A percentile compares a stretch with the other conserved stretches of the same genome.
Conservation (phyloP, 2,113 vertebrate genomes). For the Haplotaxodon microlepis region DNA sequence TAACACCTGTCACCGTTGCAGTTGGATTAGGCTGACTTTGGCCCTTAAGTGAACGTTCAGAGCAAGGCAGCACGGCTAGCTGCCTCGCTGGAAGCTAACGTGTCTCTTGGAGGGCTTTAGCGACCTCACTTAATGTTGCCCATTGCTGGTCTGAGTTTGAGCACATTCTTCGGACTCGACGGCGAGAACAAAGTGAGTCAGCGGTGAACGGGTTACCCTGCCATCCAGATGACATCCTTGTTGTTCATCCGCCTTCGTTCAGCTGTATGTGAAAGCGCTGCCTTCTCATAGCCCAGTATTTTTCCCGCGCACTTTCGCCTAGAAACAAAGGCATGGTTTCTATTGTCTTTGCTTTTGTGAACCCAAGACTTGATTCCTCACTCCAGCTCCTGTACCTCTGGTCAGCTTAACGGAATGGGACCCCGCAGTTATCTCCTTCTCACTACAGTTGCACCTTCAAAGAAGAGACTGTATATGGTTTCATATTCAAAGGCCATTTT, state of each 20-base stretch:
- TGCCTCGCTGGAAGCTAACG: neutral
- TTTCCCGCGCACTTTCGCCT: rapidly evolving
- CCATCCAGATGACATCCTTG: neutral
- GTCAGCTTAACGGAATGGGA: neutral
- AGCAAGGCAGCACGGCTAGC: neutral
- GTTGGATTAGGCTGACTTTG: neutral
- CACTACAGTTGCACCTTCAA: neutral
- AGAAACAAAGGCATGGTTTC: neutral
- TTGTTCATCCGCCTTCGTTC: neutral
- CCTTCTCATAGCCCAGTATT: neutral
- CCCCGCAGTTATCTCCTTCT: neutral
- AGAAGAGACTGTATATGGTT: neutral
- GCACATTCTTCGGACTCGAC: neutral
- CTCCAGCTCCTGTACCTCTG: neutral
- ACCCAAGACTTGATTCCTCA: neutral
- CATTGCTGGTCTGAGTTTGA: neutral
- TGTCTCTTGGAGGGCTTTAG: neutral
- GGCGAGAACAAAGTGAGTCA: neutral
- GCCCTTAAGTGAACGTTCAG: neutral
- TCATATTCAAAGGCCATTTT: neutral
- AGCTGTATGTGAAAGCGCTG: neutral
- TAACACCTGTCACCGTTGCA: neutral
- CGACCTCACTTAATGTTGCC: neutral
- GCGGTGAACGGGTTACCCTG: neutral
- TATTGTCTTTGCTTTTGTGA: neutral